Evolutionary conservation across 2,797 vertebrate genomes (phyloP).

Genomic region (Intellagama lesueurii): DNA sequence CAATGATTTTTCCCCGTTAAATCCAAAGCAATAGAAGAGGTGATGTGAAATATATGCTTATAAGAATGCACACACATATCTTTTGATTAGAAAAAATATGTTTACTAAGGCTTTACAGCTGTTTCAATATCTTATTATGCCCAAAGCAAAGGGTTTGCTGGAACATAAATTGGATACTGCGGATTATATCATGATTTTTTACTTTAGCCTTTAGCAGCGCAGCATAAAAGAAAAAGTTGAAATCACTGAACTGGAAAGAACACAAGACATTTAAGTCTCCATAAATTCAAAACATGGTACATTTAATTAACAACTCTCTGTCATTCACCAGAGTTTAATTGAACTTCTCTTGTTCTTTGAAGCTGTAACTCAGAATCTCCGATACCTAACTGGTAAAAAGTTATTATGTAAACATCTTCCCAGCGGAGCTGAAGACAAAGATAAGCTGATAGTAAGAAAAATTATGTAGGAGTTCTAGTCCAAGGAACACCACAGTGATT

Average conservation of each 20-base stretch:
- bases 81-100: conserved; percentile 34
- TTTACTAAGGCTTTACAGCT: conserved; percentile 16
- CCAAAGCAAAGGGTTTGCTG: not conserved
- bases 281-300: conserved; percentile 30
- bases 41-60: not conserved
- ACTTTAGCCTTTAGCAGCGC: conserved; percentile 15
- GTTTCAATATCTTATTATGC: conserved; percentile 30
- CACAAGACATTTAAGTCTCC: not conserved
- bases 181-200: conserved; percentile 27
- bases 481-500: conserved; percentile 4
- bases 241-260: conserved; percentile 20
- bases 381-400: not conserved
- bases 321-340: not conserved
- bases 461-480: conserved; percentile 21
- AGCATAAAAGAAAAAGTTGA: conserved; percentile 23
- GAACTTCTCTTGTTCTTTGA: not conserved
- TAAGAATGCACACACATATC: not conserved
- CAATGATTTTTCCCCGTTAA: not conserved
- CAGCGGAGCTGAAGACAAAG: conserved; percentile 36
- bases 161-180: conserved; percentile 37
- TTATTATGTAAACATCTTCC: conserved; percentile 14
- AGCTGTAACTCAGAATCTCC: not conserved
- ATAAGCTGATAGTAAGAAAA: conserved; percentile 26
- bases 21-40: not conserved
- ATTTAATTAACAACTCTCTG: conserved; percentile 14